Percentiles rank a stretch among this genome's conserved stretches.
These are phyloP conservation scores for Anticlea derivata DNA, from an alignment of 2,888 invertebrate species.

Conservation along the genomic window DNA sequence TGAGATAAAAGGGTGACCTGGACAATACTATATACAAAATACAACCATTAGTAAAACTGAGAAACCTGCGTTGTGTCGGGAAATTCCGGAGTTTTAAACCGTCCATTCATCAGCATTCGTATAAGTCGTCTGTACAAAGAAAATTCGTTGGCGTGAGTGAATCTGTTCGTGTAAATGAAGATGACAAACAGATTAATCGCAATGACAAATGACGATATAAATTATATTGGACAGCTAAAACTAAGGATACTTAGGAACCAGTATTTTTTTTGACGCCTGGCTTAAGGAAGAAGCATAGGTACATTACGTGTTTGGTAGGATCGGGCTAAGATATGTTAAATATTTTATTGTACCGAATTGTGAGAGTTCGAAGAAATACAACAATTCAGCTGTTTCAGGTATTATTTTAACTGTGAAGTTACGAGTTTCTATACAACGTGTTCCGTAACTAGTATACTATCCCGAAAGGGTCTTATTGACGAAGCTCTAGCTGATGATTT, in stretches of 20 bases:
- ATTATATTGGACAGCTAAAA: not conserved
- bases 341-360: too few species aligned
- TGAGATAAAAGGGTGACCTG: conserved; percentile 2
- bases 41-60: conserved; percentile 29
- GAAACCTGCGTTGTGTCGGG: conserved; percentile 62
- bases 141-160: conserved; percentile 32
- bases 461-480: too few species aligned
- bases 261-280: not conserved
- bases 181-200: conserved; percentile 2
- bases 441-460: too few species aligned
- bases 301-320: too few species aligned
- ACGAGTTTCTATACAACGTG: too few species aligned
- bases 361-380: too few species aligned
- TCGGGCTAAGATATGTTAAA: too few species aligned
- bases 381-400: too few species aligned
- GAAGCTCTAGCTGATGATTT: too few species aligned
- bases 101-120: conserved; percentile 71
- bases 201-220: not conserved
- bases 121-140: conserved; percentile 76
- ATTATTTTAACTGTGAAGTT: too few species aligned
- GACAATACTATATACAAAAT: conserved; percentile 24
- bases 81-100: conserved; percentile 61
- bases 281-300: not conserved
- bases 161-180: conserved; percentile 19
- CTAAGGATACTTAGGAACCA: not conserved